Evolutionary conservation across 2,797 vertebrate genomes (phyloP).

Genomic region (Vireo griseus): DNA sequence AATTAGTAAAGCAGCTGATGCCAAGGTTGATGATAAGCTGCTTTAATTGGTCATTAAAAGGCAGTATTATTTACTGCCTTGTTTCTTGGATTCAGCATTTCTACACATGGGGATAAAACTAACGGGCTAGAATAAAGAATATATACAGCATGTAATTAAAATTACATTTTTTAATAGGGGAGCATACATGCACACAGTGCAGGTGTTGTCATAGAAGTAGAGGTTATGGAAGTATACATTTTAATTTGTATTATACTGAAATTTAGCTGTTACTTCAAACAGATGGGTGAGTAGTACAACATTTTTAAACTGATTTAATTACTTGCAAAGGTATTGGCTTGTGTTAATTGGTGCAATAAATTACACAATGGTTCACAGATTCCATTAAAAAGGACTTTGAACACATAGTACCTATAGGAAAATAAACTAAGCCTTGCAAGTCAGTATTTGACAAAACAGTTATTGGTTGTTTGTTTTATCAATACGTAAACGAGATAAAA

Average conservation of each 20-base stretch:
- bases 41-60: conserved; percentile 46
- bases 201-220: neutral
- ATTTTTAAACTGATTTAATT: conserved; percentile 46
- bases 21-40: neutral
- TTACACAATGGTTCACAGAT: neutral
- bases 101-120: conserved; percentile 39
- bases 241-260: conserved; percentile 16
- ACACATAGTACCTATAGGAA: neutral
- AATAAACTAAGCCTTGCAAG: neutral
- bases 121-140: conserved; percentile 35
- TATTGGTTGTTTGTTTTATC: neutral
- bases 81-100: conserved; percentile 48
- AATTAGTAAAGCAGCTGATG: neutral
- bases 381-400: conserved; percentile 1
- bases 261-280: conserved; percentile 50
- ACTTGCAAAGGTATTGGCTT: conserved; percentile 52
- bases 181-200: neutral
- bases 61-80: conserved; percentile 42
- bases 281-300: conserved; percentile 17
- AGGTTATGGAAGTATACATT: conserved; percentile 16
- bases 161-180: conserved; percentile 17
- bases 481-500: neutral
- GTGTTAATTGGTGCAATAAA: conserved; percentile 58
- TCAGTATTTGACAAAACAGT: neutral
- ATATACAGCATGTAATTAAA: conserved; percentile 49